phyloP scores from a whole-genome alignment of 2,797 vertebrate species.

The Poeciliopsis gracilis region DNA sequence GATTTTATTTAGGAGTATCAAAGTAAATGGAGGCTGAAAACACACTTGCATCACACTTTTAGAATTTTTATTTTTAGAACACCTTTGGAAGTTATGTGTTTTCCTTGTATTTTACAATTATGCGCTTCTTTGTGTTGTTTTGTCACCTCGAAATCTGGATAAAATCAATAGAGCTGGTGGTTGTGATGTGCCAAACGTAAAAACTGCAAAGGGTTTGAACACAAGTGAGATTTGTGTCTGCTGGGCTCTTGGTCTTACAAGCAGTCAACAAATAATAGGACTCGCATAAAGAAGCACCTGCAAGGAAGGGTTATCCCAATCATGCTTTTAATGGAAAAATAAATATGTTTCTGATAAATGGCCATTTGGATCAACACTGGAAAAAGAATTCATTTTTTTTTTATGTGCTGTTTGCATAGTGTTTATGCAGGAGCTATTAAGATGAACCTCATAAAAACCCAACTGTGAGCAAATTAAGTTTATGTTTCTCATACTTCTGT shows the following conservation, averaged over 20 bases:
- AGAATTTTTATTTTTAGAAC: not conserved
- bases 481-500: slow-evolving; percentile 42
- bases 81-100: not conserved
- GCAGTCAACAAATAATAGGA: slow-evolving; percentile 21
- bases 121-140: not conserved
- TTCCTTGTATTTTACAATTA: not conserved
- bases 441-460: slow-evolving; percentile 50
- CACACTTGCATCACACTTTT: not conserved
- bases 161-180: not conserved
- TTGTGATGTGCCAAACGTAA: not conserved
- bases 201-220: not conserved
- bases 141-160: not conserved
- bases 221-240: slow-evolving; percentile 23
- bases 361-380: slow-evolving; percentile 66
- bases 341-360: slow-evolving; percentile 32
- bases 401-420: slow-evolving; percentile 28
- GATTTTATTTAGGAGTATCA: not conserved
- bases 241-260: not conserved
- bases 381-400: slow-evolving; percentile 51
- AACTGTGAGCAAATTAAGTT: slow-evolving; percentile 63
- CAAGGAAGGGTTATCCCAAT: slow-evolving; percentile 7
- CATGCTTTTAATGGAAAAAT: slow-evolving; percentile 34
- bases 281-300: slow-evolving; percentile 10
- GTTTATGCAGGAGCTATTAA: slow-evolving; percentile 47
- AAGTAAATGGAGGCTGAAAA: not conserved